phyloP scores from a whole-genome alignment of 2,888 invertebrate genomes.

The Dorcus parallelipipedus region DNA sequence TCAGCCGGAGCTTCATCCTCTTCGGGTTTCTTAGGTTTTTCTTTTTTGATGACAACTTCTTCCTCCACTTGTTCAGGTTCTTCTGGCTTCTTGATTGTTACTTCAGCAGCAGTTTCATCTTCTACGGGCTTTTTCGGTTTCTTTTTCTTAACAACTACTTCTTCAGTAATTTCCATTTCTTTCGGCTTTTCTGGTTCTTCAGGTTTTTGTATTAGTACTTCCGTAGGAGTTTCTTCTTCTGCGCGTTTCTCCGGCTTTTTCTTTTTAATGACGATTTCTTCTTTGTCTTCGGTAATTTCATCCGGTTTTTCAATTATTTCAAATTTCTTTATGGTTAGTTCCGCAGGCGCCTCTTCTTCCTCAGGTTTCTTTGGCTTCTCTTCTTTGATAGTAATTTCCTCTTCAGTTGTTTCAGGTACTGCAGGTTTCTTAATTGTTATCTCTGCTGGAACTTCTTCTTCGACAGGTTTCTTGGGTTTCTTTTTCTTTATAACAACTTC shows the following conservation, averaged over 20 bases:
- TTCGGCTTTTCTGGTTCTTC: constrained; percentile 28
- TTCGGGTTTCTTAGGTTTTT: constrained; percentile 19
- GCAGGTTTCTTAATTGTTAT: constrained; percentile 35
- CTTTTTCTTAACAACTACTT: constrained; percentile 36
- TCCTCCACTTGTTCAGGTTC: constrained; percentile 25
- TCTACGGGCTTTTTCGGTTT: constrained; percentile 42
- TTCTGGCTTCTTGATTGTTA: constrained; percentile 24
- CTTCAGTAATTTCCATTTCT: constrained; percentile 26
- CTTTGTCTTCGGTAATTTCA: constrained; percentile 36
- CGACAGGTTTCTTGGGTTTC: constrained; percentile 32
- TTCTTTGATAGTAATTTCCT: constrained; percentile 38
- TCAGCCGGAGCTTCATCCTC: constrained; percentile 37
- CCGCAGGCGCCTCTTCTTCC: constrained; percentile 29
- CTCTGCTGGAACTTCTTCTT: constrained; percentile 42
- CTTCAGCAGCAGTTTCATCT: constrained; percentile 11
- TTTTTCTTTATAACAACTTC: constrained; percentile 50
- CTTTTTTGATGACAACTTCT: constrained; percentile 24
- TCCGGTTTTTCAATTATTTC: background rate
- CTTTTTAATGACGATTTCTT: constrained; percentile 27
- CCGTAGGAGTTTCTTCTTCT: constrained; percentile 35
- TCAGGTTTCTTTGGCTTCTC: constrained; percentile 21
- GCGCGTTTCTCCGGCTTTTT: constrained; percentile 31
- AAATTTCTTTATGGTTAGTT: constrained; percentile 50
- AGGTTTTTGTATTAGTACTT: constrained; percentile 36
- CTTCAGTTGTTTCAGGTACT: constrained; percentile 45